Evolutionary conservation across 2,888 invertebrate species (phyloP).

Genomic region (Brachynemurus nebulosus): DNA sequence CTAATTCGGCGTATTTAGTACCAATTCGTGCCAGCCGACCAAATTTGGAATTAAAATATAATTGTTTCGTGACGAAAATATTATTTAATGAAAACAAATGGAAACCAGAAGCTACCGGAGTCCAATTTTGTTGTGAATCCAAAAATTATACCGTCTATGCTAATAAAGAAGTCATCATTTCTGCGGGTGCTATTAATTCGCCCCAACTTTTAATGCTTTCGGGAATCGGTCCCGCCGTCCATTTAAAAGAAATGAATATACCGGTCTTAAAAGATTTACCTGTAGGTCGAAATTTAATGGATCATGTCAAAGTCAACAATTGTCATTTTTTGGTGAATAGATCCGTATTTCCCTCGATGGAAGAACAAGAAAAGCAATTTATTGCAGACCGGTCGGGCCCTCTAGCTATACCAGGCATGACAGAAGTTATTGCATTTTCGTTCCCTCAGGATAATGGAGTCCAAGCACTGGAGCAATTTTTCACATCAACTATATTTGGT

Average conservation of each 20-base stretch:
- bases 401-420: constrained; percentile 48
- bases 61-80: constrained; percentile 45
- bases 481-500: constrained; percentile 26
- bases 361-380: constrained; percentile 29
- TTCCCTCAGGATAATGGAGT: constrained; percentile 29
- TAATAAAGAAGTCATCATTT: constrained; percentile 56
- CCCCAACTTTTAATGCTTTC: constrained; percentile 70
- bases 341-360: constrained; percentile 13
- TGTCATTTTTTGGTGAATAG: constrained; percentile 40
- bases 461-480: constrained; percentile 52
- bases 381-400: constrained; percentile 39
- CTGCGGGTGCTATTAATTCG: constrained; percentile 62
- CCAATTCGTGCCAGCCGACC: constrained; percentile 36
- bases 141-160: constrained; percentile 41
- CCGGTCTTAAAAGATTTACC: constrained; percentile 40
- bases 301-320: constrained; percentile 52
- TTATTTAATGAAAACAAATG: constrained; percentile 42
- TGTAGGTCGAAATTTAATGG: constrained; percentile 56
- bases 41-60: constrained; percentile 37
- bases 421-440: constrained; percentile 50
- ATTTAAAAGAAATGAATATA: constrained; percentile 41
- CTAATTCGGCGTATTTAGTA: constrained; percentile 50
- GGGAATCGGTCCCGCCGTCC: constrained; percentile 52
- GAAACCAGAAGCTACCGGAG: constrained; percentile 39
- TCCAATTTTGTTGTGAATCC: constrained; percentile 42